phyloP scores from a whole-genome alignment of 2,797 vertebrate genomes.

The Ctenopoma kingsleyae region DNA sequence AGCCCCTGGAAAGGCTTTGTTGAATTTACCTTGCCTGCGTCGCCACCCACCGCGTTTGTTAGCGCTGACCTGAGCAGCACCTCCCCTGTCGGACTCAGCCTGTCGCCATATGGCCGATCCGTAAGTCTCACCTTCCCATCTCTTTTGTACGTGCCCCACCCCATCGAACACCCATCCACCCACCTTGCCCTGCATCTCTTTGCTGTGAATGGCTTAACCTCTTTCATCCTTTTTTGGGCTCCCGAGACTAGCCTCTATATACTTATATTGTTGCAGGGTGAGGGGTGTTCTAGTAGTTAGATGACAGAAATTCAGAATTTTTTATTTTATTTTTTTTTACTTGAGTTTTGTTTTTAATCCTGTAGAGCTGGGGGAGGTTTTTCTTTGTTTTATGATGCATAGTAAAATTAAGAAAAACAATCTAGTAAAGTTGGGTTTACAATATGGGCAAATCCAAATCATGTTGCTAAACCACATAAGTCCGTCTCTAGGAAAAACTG shows the following conservation, averaged over 20 bases:
- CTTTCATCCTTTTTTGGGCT: slow-evolving; percentile 78
- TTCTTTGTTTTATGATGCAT: neutral
- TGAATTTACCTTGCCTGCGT: slow-evolving; percentile 87
- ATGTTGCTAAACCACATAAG: neutral
- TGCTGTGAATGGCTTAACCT: slow-evolving; percentile 82
- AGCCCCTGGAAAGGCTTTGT: slow-evolving; percentile 90
- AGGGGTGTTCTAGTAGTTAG: slow-evolving; percentile 41
- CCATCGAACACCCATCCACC: slow-evolving; percentile 82
- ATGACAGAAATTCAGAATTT: neutral
- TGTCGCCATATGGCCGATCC: slow-evolving; percentile 88
- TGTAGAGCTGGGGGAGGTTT: too few relatives aligned
- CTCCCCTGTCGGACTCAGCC: slow-evolving; percentile 87
- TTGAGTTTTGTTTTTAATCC: too few relatives aligned
- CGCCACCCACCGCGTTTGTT: slow-evolving; percentile 86
- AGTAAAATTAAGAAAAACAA: neutral
- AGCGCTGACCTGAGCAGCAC: slow-evolving; percentile 89
- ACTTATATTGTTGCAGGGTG: slow-evolving; percentile 61
- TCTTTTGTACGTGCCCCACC: slow-evolving; percentile 70
- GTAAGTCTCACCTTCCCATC: slow-evolving; percentile 86
- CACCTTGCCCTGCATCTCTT: slow-evolving; percentile 79
- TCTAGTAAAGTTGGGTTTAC: neutral
- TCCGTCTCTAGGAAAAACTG: slow-evolving; percentile 6
- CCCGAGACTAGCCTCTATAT: slow-evolving; percentile 86
- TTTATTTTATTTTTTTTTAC: neutral
- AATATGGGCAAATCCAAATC: neutral